Evolutionary conservation across 2,113 vertebrate genomes (phyloP).

Genomic region (Apteryx mantelli): DNA sequence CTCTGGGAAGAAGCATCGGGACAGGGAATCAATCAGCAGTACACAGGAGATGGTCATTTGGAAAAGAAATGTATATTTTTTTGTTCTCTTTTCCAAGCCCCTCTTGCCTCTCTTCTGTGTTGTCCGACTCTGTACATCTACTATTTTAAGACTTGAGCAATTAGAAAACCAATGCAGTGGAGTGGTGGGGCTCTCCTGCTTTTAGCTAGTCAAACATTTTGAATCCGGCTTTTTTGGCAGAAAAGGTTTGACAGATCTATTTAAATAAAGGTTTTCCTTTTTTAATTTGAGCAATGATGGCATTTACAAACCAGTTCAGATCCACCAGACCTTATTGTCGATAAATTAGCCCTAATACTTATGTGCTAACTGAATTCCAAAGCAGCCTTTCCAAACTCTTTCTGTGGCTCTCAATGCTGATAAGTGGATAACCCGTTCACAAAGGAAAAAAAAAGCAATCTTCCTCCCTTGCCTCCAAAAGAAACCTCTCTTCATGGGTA

Average conservation of each 20-base stretch:
- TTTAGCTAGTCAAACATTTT: neutral
- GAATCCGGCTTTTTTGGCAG: neutral
- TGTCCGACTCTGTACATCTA: conserved; percentile 7
- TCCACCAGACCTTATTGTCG: conserved; percentile 7
- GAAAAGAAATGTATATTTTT: neutral
- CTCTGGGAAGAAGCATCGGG: neutral
- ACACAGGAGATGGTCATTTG: neutral
- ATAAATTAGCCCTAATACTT: conserved; percentile 38
- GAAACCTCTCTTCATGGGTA: neutral
- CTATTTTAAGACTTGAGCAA: neutral
- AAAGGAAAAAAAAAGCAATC: neutral
- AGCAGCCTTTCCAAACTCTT: conserved; percentile 17
- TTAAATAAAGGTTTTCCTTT: conserved; percentile 21
- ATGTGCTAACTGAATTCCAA: neutral
- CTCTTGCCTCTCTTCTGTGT: neutral
- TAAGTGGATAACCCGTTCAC: neutral
- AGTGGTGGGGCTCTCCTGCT: conserved; percentile 8
- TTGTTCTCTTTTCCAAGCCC: neutral
- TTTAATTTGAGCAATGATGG: neutral
- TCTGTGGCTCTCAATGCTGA: neutral
- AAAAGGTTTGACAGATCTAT: neutral
- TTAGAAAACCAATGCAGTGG: conserved; percentile 6
- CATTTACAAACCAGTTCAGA: conserved; percentile 12
- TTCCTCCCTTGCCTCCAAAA: neutral
- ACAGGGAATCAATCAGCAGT: neutral